Evolutionary conservation across 2,888 invertebrate species (phyloP).

Genomic region (Chouioia cunea): DNA sequence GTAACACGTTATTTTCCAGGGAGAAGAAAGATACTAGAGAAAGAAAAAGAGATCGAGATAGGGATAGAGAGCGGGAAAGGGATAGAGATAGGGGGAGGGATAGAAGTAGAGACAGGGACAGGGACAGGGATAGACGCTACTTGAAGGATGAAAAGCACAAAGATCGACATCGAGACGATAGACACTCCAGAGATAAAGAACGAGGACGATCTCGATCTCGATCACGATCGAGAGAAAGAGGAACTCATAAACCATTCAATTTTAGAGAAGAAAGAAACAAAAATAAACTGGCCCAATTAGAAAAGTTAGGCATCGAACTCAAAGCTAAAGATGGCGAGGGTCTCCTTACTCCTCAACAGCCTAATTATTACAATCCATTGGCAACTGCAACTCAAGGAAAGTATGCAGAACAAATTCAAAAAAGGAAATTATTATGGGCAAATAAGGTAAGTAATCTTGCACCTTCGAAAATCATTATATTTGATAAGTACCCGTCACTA

Average conservation of each 20-base stretch:
- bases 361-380: constrained; percentile 82
- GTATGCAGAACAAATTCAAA: constrained; percentile 87
- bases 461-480: not conserved
- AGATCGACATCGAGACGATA: constrained; percentile 63
- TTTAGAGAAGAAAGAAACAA: constrained; percentile 68
- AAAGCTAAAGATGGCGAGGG: constrained; percentile 52
- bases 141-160: constrained; percentile 61
- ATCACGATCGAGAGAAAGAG: constrained; percentile 60
- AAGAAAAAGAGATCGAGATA: constrained; percentile 59
- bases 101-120: constrained; percentile 53
- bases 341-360: constrained; percentile 60
- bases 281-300: constrained; percentile 68
- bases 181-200: constrained; percentile 62
- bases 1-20: not conserved
- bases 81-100: constrained; percentile 56
- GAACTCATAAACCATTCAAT: constrained; percentile 57
- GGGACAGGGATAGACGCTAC: constrained; percentile 61
- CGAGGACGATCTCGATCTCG: constrained; percentile 62
- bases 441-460: constrained; percentile 72
- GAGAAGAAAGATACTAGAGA: constrained; percentile 47
- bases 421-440: constrained; percentile 92
- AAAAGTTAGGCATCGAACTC: constrained; percentile 69
- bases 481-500: not conserved
- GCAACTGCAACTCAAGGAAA: constrained; percentile 81
- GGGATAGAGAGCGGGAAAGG: constrained; percentile 59